Conservation (phyloP, 2,797 vertebrate species). For the Diceros bicornis region DNA sequence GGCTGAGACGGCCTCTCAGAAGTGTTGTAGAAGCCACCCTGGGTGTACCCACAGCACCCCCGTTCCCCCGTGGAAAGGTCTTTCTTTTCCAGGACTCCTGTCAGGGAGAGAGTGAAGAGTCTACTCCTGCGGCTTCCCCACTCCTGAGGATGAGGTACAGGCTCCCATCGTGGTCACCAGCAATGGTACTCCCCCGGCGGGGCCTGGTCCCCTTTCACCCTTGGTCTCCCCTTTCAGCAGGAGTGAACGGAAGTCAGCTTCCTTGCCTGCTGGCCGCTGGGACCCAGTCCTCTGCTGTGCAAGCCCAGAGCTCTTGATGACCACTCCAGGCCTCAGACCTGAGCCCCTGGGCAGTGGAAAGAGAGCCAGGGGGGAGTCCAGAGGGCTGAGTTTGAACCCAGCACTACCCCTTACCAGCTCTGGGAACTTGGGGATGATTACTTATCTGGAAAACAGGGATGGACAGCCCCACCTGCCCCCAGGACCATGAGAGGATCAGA, state of each 20-base stretch:
- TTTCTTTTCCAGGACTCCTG: neutral
- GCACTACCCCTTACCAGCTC: neutral
- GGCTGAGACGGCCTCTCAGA: neutral
- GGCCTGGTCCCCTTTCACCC: neutral
- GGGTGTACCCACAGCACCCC: neutral
- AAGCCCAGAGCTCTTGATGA: fast-evolving
- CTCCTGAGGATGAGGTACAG: neutral
- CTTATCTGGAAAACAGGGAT: neutral
- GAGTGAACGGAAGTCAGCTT: neutral
- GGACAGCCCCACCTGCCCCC: too few relatives aligned
- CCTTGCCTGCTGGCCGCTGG: neutral
- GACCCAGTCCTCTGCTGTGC: neutral
- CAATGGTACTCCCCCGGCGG: neutral
- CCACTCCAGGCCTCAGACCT: neutral
- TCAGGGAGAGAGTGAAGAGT: neutral
- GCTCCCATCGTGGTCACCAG: neutral
- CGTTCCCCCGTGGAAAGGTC: fast-evolving
- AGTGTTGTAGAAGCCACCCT: too few relatives aligned
- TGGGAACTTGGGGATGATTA: neutral
- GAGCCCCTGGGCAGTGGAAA: neutral
- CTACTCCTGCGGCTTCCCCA: neutral
- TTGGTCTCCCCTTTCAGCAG: neutral
- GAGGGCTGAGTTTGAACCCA: neutral
- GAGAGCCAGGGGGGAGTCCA: neutral
- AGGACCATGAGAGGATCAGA: neutral